These are phyloP conservation scores for Danionella dracula DNA, from an alignment of 2,797 vertebrate species.

Conservation along the genomic window DNA sequence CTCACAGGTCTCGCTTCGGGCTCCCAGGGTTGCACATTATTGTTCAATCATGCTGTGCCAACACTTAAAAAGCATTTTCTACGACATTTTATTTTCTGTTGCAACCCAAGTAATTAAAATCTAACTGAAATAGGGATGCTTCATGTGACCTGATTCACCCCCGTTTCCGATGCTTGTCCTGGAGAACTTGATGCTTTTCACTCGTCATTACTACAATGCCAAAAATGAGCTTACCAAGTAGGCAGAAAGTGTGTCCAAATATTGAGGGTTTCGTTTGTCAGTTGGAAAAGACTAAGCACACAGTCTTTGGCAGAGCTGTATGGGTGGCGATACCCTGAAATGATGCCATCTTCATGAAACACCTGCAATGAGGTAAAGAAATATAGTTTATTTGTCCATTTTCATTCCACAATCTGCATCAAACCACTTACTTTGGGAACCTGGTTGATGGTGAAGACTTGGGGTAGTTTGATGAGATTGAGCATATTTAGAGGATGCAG, in stretches of 20 bases:
- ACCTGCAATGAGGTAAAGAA: conserved; percentile 61
- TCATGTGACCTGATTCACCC: too few species aligned
- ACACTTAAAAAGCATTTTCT: too few species aligned
- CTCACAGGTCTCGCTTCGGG: too few species aligned
- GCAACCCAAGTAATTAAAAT: too few species aligned
- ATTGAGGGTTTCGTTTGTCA: conserved; percentile 95
- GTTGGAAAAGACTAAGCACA: conserved; percentile 85
- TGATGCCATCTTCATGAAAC: conserved; percentile 87
- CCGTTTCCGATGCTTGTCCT: too few species aligned
- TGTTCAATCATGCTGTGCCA: too few species aligned
- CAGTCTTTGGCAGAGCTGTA: conserved; percentile 82
- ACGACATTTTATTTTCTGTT: too few species aligned
- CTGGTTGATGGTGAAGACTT: conserved; percentile 63
- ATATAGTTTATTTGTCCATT: not conserved
- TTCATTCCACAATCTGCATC: not conserved
- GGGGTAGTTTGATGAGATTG: conserved; percentile 60
- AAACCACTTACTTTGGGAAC: conserved; percentile 66
- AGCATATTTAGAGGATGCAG: conserved; percentile 51
- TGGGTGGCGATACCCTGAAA: conserved; percentile 87
- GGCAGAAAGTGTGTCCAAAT: conserved; percentile 94
- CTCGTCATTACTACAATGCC: not conserved
- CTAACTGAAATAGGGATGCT: too few species aligned
- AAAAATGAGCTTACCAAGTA: conserved; percentile 70
- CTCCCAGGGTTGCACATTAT: too few species aligned
- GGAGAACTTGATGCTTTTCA: too few species aligned